Percentiles rank a stretch among this genome's conserved stretches.
These are phyloP conservation scores for Leptonema lineaticorne DNA, from an alignment of 1,140 invertebrate genomes.

Conservation along the genomic window DNA sequence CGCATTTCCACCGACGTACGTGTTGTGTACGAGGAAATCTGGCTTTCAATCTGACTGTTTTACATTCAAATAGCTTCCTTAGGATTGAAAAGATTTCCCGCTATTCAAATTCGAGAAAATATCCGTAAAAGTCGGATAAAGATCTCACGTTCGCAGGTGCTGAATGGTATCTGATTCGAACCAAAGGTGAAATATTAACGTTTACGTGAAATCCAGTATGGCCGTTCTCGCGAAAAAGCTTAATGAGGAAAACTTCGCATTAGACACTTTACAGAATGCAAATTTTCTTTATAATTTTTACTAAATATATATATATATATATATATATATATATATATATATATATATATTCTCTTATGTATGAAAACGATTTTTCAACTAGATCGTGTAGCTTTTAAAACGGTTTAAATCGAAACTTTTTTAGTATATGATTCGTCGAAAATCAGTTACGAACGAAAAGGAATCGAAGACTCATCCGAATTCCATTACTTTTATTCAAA, in stretches of 20 bases:
- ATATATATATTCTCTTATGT: too few relatives aligned
- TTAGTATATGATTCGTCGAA: too few relatives aligned
- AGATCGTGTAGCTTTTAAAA: too few relatives aligned
- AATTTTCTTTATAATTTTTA: background rate
- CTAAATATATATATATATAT: background rate
- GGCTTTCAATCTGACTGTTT: conserved; percentile 36
- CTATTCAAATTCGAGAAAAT: conserved; percentile 30
- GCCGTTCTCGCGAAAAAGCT: conserved; percentile 1
- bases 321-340: background rate
- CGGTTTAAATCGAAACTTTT: too few relatives aligned
- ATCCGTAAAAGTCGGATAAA: conserved; percentile 38
- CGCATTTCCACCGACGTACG: conserved; percentile 18
- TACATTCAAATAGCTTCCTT: conserved; percentile 39
- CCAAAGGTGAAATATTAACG: conserved; percentile 28
- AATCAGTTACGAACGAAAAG: too few relatives aligned
- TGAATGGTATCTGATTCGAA: conserved; percentile 34
- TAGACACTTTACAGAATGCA: background rate
- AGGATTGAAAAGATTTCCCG: conserved; percentile 38
- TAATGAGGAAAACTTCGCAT: background rate
- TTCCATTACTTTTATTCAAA: too few relatives aligned
- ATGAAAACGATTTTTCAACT: too few relatives aligned
- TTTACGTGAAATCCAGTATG: too few relatives aligned
- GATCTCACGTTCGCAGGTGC: conserved; percentile 35
- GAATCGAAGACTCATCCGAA: too few relatives aligned
- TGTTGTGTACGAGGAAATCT: conserved; percentile 33